Percentiles rank a stretch among this genome's conserved stretches.
phyloP scores from a whole-genome alignment of 2,888 invertebrate genomes.

The Disparrhopalites patrizii region DNA sequence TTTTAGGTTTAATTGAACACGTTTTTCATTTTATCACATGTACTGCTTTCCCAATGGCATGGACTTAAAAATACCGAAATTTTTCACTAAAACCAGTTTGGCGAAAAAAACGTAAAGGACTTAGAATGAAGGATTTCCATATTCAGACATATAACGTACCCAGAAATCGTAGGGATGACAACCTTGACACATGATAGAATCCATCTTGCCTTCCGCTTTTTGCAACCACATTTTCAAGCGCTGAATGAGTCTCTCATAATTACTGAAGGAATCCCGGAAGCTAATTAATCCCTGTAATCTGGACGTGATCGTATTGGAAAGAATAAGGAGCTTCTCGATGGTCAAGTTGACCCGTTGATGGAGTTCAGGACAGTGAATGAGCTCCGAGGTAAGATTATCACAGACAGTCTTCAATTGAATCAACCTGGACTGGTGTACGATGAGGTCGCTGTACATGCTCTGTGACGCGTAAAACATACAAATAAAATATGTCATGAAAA shows the following conservation, averaged over 20 bases:
- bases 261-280: conserved; percentile 55
- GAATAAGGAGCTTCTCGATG: conserved; percentile 65
- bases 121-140: neutral
- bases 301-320: conserved; percentile 71
- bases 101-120: too few species aligned
- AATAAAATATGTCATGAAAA: too few species aligned
- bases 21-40: neutral
- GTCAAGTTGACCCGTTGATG: conserved; percentile 70
- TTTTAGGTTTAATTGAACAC: neutral
- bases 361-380: conserved; percentile 69
- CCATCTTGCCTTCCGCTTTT: conserved; percentile 67
- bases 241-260: conserved; percentile 68
- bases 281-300: conserved; percentile 67
- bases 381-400: conserved; percentile 67
- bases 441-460: conserved; percentile 71
- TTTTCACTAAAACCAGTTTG: too few species aligned
- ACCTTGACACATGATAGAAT: conserved; percentile 61
- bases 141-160: conserved; percentile 53
- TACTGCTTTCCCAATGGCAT: neutral
- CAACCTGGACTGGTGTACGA: conserved; percentile 74
- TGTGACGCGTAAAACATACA: conserved; percentile 51
- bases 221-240: conserved; percentile 73
- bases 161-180: conserved; percentile 78
- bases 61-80: neutral
- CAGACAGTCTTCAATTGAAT: conserved; percentile 68